Conservation (phyloP, 2,113 vertebrate genomes). For the Nannospalax galili region DNA sequence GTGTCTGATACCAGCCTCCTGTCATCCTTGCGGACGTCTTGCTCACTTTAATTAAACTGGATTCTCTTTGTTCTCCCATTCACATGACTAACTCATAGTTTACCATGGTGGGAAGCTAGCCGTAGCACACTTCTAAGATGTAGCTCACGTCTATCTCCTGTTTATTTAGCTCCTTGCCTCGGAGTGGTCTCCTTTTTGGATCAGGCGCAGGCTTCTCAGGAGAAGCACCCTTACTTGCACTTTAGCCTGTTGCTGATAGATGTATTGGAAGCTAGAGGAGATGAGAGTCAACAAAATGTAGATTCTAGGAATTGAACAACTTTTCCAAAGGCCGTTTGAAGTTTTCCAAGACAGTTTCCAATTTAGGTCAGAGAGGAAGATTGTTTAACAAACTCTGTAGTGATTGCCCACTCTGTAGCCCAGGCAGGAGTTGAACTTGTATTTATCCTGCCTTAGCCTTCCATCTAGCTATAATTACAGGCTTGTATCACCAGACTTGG, state of each 20-base stretch:
- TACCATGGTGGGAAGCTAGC: background rate
- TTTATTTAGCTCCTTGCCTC: background rate
- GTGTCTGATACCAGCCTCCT: too few species aligned
- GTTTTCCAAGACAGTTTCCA: background rate
- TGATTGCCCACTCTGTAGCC: background rate
- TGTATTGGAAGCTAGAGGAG: background rate
- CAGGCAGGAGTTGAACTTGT: background rate
- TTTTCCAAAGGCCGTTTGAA: background rate
- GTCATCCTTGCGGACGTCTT: too few species aligned
- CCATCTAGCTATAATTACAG: background rate
- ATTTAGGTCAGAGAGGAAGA: background rate
- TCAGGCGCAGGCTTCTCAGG: too few species aligned
- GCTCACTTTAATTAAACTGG: background rate
- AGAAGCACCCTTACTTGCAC: background rate
- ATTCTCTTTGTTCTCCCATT: background rate
- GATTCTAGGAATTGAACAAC: background rate
- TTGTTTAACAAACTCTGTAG: background rate
- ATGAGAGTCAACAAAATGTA: background rate
- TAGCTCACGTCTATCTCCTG: background rate
- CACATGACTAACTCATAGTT: background rate
- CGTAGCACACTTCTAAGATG: background rate
- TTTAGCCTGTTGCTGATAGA: background rate
- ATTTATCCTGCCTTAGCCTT: background rate
- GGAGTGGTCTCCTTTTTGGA: background rate
- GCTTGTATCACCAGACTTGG: background rate